Evolutionary conservation across 2,888 invertebrate species (phyloP), one percentile per base, ranked within the genome.

Genomic region (Sphaerophoria taeniata): DNA sequence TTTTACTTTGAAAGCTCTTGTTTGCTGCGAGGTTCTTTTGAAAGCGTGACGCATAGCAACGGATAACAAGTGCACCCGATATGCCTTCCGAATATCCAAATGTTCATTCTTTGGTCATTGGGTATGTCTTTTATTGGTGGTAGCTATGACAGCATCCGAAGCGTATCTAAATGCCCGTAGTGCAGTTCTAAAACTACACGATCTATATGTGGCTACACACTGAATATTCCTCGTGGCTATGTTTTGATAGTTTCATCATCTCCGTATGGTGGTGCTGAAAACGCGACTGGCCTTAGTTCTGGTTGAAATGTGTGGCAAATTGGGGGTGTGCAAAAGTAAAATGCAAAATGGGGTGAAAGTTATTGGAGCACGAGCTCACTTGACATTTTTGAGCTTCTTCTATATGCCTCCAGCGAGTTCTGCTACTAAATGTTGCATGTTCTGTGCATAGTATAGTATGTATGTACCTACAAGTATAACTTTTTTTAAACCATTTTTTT

Each of bases 51-150:
- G 45, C 51, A 63, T 47, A 55, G 75, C 43, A 60, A 56, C 12
- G 69, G 49, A 61, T 67, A 77, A 77, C 60, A 61, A 77, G 51
- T 43, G n/a, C 39, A 34, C 63, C 33, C 24, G 16, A 31, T 6
- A 60, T 43, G 39, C 60, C 24, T 47, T 51, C 67, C 61, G 67
- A 34, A 43, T 39, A 33, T 55, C 24, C 47, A 67, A 75, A 67
- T 72, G 67, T 71, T 65, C 65, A 74, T 71, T 53, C 75, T 49
- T 55, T 70, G 84, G 74, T 61, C 70, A 71, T 70, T 63, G 61
- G 55, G 77, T 69, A 78, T 73, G 78, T 78, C 51, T 71, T 14
- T 36, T 65, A 9, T 14, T 63, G 79, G 70, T 47, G 12, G 45
- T 70, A 61, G 80, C 63, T 61, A 49, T 61, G 55, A 61, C 43